These are phyloP conservation scores for Corella eumyota DNA, from an alignment of 23 tunicate genomes.

Conservation along the genomic window DNA sequence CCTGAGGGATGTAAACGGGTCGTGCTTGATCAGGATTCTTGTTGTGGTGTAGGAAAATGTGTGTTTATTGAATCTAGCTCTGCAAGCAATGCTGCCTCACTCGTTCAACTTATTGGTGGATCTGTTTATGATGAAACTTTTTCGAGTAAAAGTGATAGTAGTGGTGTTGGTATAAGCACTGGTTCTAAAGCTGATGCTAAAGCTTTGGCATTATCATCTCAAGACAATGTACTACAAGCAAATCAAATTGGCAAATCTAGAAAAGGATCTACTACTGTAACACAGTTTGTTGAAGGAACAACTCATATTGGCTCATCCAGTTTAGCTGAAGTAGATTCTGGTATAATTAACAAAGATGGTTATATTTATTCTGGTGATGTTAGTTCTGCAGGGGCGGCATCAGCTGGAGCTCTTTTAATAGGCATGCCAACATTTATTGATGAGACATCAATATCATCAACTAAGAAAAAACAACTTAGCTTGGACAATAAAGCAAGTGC, in stretches of 20 bases:
- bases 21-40: constrained; percentile 60
- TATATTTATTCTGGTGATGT: background rate
- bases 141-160: background rate
- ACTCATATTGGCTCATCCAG: constrained; percentile 42
- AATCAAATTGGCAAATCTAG: background rate
- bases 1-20: constrained; percentile 68
- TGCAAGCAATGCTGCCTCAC: constrained; percentile 15
- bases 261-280: constrained; percentile 45
- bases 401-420: background rate
- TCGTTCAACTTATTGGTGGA: constrained; percentile 6
- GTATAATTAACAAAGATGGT: background rate
- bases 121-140: background rate
- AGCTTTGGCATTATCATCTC: background rate
- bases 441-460: background rate
- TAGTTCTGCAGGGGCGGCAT: constrained; percentile 6
- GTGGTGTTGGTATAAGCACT: background rate
- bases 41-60: constrained; percentile 69
- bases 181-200: background rate
- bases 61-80: constrained; percentile 24
- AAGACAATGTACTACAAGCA: background rate
- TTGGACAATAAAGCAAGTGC: background rate
- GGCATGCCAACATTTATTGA: background rate
- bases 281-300: constrained; percentile 40
- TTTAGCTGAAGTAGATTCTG: constrained; percentile 8
- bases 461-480: background rate